Evolutionary conservation across 2,797 vertebrate genomes (phyloP).

Genomic region (Spea hammondii): DNA sequence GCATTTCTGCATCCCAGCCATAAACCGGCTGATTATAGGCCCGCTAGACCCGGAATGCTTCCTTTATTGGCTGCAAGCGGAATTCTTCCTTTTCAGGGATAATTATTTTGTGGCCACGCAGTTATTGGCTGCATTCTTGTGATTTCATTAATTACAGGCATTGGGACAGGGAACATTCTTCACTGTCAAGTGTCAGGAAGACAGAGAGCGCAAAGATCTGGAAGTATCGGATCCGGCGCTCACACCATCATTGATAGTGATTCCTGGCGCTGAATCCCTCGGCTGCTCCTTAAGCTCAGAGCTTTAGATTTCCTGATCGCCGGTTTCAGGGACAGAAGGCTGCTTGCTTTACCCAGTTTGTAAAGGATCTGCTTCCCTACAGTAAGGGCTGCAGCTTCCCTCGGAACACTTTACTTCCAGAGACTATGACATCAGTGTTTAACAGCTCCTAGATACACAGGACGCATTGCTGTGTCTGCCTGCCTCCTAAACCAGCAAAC

Average conservation of each 20-base stretch:
- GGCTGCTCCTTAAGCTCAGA: no score
- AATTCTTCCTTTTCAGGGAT: conserved; percentile 55
- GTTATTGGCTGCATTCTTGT: conserved; percentile 61
- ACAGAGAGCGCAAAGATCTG: no score
- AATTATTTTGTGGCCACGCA: conserved; percentile 58
- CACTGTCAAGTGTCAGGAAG: conserved; percentile 54
- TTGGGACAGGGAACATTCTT: conserved; percentile 57
- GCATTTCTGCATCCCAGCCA: conserved; percentile 63
- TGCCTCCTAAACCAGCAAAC: neutral
- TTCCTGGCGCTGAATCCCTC: no score
- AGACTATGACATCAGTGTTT: neutral
- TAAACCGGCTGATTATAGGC: conserved; percentile 64
- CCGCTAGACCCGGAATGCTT: conserved; percentile 56
- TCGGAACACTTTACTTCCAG: neutral
- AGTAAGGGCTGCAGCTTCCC: neutral
- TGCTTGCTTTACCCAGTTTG: no score
- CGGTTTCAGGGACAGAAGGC: no score
- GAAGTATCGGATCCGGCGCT: no score
- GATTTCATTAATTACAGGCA: conserved; percentile 61
- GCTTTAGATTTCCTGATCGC: no score
- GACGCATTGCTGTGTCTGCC: neutral
- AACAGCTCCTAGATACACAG: neutral
- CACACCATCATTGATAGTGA: no score
- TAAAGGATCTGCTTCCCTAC: no score
- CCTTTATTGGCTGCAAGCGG: conserved; percentile 42